phyloP scores from a whole-genome alignment of 2,113 vertebrate species.

The Trematocara stigmaticum region DNA sequence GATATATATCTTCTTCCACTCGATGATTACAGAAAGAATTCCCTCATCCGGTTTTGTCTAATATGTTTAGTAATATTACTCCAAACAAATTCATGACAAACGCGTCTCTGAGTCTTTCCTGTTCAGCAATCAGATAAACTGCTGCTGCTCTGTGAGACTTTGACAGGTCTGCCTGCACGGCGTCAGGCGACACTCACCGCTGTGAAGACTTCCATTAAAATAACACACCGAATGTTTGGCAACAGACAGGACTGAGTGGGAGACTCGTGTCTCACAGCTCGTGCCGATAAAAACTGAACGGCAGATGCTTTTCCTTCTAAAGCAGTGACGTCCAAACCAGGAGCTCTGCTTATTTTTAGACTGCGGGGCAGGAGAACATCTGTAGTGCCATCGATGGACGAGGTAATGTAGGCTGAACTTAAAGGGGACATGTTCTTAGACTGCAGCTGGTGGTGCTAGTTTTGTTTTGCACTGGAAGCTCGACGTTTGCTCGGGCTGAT shows the following conservation, averaged over 20 bases:
- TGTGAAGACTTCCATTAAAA: neutral
- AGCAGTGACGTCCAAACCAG: fast-evolving
- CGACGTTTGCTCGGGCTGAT: fast-evolving
- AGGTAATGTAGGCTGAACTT: neutral
- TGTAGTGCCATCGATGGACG: fast-evolving
- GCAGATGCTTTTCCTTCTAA: neutral
- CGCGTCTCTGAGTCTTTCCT: fast-evolving
- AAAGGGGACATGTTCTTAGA: neutral
- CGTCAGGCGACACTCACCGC: neutral
- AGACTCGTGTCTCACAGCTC: neutral
- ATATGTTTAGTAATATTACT: neutral
- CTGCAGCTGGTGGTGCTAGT: neutral
- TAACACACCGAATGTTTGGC: neutral
- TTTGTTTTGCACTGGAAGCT: neutral
- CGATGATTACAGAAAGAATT: fast-evolving
- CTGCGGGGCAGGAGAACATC: neutral
- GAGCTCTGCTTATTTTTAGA: neutral
- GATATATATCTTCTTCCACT: fast-evolving
- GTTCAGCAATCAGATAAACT: neutral
- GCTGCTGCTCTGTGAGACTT: neutral
- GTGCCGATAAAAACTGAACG: neutral
- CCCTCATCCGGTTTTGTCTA: neutral
- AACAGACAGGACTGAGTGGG: neutral
- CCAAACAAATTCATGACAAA: neutral
- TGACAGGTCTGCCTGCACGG: neutral